Percentiles rank a stretch among this genome's conserved stretches.
These are phyloP conservation scores for Lepidochrysops patricia DNA, from an alignment of 2,888 invertebrate genomes.

Conservation along the genomic window DNA sequence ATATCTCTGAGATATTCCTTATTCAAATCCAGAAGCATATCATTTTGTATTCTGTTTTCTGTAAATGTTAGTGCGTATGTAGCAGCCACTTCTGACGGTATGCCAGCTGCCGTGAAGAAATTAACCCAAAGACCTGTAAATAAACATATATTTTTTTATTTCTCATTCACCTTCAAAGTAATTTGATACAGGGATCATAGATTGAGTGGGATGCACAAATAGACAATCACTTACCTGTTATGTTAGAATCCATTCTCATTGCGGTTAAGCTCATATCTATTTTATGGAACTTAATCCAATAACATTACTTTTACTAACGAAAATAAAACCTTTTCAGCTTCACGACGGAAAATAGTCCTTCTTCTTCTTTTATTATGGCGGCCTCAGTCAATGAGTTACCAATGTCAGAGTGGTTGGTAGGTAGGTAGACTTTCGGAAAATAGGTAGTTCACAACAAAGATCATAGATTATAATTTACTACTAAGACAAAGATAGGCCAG, in stretches of 20 bases:
- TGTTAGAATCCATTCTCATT: slow-evolving; percentile 50
- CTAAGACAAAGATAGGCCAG: no score
- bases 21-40: slow-evolving; percentile 89
- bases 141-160: background rate
- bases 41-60: slow-evolving; percentile 88
- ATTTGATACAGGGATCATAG: slow-evolving; percentile 7
- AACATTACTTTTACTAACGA: background rate
- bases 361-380: no score
- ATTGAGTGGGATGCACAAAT: background rate
- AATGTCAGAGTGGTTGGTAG: no score
- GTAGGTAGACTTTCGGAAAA: no score
- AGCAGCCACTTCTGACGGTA: slow-evolving; percentile 85
- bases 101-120: slow-evolving; percentile 90
- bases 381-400: no score
- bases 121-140: slow-evolving; percentile 83
- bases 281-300: background rate
- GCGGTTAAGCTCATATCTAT: slow-evolving; percentile 27
- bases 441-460: no score
- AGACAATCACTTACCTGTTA: slow-evolving; percentile 41
- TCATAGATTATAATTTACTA: no score
- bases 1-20: slow-evolving; percentile 91
- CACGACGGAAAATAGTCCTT: background rate
- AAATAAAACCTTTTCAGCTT: background rate
- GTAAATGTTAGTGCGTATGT: slow-evolving; percentile 90
- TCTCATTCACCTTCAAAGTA: slow-evolving; percentile 1